Percentiles rank a stretch among this genome's conserved stretches.
phyloP scores from a whole-genome alignment of 2,888 invertebrate species.

The Eupsilia transversa region DNA sequence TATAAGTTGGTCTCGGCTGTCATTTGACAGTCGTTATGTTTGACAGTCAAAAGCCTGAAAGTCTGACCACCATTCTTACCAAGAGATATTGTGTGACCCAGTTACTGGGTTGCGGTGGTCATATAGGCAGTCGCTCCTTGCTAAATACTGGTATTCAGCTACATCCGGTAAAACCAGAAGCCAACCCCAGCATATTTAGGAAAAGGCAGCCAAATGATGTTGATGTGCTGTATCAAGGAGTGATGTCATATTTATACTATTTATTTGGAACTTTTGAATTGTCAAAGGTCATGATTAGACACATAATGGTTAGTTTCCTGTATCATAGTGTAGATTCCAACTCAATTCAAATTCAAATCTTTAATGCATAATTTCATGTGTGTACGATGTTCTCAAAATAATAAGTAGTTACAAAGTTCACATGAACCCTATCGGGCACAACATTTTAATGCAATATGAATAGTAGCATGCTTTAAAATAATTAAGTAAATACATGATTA shows the following conservation, averaged over 20 bases:
- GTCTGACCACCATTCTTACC: not conserved
- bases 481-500: no score
- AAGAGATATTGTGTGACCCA: not conserved
- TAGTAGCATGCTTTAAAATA: no score
- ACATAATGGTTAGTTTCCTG: not conserved
- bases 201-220: not conserved
- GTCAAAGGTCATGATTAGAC: not conserved
- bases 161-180: not conserved
- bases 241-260: no score
- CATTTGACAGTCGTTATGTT: not conserved
- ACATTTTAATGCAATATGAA: no score
- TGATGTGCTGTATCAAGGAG: not conserved
- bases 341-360: no score
- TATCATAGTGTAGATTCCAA: not conserved
- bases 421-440: no score
- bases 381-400: no score
- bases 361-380: no score
- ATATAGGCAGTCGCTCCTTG: not conserved
- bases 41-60: not conserved
- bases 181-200: not conserved
- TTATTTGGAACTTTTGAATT: not conserved
- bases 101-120: not conserved
- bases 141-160: not conserved
- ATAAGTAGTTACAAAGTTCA: no score
- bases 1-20: not conserved